Evolutionary conservation across 2,113 vertebrate genomes (phyloP).

Genomic region (Vombatus ursinus): DNA sequence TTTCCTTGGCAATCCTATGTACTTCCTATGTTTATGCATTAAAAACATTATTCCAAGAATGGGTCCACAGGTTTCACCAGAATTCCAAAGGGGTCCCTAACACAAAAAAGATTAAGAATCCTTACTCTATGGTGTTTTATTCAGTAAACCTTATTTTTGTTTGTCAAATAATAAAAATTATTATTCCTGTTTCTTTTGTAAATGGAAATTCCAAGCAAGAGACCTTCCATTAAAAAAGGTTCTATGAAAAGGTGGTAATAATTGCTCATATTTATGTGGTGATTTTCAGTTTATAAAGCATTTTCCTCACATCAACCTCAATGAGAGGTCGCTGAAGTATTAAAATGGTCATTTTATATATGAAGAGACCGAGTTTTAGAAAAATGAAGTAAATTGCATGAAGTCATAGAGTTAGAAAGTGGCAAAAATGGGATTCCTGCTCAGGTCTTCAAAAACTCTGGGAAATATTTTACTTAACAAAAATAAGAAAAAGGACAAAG

Average conservation of each 20-base stretch:
- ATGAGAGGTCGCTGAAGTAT: not conserved
- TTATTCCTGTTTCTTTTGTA: not conserved
- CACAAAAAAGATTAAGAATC: not conserved
- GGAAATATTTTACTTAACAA: slow-evolving; percentile 5
- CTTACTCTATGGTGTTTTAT: not conserved
- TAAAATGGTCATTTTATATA: not conserved
- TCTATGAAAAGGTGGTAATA: not conserved
- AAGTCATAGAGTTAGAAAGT: not conserved
- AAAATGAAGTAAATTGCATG: not conserved
- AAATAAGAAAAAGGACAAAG: slow-evolving; percentile 50
- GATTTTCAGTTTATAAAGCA: not conserved
- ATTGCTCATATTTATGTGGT: not conserved
- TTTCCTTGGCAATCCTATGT: not conserved
- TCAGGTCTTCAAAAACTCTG: not conserved
- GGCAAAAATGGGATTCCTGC: not conserved
- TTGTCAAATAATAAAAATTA: not conserved
- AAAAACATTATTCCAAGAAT: not conserved
- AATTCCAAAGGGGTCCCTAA: not conserved
- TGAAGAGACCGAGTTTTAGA: not conserved
- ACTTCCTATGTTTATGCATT: not conserved
- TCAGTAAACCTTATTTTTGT: not conserved
- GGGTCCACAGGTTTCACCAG: not conserved
- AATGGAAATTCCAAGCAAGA: not conserved
- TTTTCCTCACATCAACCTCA: not conserved
- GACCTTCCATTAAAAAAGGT: not conserved